Conservation (phyloP, 2,113 vertebrate species). For the Lasiurus cinereus region DNA sequence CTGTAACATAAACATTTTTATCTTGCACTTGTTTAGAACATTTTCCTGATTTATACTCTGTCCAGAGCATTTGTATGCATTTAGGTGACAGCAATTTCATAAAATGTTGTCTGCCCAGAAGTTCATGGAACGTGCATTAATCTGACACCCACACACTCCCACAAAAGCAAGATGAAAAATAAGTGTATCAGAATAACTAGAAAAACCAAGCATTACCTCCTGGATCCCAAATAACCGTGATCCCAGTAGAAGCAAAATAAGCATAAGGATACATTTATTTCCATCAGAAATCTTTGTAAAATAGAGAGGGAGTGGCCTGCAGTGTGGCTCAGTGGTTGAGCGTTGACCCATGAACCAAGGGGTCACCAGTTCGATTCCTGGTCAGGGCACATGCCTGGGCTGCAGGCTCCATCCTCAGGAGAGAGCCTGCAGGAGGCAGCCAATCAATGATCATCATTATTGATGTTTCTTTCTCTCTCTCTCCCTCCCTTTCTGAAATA, state of each 20-base stretch:
- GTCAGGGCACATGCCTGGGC: background rate
- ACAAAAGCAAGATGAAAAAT: background rate
- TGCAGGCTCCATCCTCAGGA: too few species aligned
- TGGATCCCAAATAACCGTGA: background rate
- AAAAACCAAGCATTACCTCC: background rate
- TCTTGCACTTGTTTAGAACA: background rate
- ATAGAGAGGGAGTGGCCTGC: background rate
- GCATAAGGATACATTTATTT: background rate
- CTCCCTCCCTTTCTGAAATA: too few species aligned
- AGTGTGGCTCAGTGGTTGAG: background rate
- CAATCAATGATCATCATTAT: background rate
- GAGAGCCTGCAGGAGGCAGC: background rate
- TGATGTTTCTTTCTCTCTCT: background rate
- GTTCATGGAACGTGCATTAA: conserved; percentile 26
- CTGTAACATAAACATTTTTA: conserved; percentile 32
- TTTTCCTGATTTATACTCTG: conserved; percentile 56
- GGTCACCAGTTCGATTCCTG: background rate
- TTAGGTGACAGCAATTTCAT: conserved; percentile 59
- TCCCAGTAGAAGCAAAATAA: background rate
- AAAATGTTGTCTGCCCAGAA: conserved; percentile 44
- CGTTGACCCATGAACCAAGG: background rate
- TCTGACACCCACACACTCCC: conserved; percentile 30
- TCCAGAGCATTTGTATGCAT: conserved; percentile 52
- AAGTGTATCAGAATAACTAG: background rate
- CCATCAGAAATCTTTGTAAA: background rate